phyloP scores from a whole-genome alignment of 1,140 invertebrate genomes.

The Penaeus japonicus region DNA sequence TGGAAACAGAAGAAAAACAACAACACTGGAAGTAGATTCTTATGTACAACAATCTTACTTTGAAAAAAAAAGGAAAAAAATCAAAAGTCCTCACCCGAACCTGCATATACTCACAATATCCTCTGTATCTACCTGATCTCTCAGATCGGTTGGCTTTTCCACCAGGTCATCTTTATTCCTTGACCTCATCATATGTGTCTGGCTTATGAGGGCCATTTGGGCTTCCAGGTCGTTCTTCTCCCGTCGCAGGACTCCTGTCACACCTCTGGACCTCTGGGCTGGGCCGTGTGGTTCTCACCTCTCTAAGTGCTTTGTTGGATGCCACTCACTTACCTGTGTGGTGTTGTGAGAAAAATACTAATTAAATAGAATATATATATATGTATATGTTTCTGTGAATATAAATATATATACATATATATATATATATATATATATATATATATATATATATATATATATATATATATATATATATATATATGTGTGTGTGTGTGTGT shows the following conservation, averaged over 20 bases:
- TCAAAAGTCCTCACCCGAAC: too few relatives aligned
- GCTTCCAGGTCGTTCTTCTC: slow-evolving; percentile 82
- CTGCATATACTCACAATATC: background rate
- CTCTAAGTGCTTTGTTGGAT: slow-evolving; percentile 87
- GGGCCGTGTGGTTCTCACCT: slow-evolving; percentile 80
- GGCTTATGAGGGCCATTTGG: slow-evolving; percentile 70
- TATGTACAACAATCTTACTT: background rate
- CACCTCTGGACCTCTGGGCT: slow-evolving; percentile 83
- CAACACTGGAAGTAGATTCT: background rate
- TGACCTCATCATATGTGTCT: slow-evolving; percentile 6
- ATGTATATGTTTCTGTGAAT: too few relatives aligned
- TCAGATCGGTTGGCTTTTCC: slow-evolving; percentile 26
- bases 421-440: too few relatives aligned
- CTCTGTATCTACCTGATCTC: slow-evolving; percentile 2
- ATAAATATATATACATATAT: too few relatives aligned
- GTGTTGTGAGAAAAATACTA: slow-evolving; percentile 52
- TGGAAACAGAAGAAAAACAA: background rate
- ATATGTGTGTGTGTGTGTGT: too few relatives aligned
- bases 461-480: too few relatives aligned
- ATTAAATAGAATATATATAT: too few relatives aligned
- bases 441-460: too few relatives aligned
- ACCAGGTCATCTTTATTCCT: slow-evolving; percentile 13
- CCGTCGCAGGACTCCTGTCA: slow-evolving; percentile 76
- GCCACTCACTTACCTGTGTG: slow-evolving; percentile 78
- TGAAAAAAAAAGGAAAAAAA: background rate